These are phyloP conservation scores for Andinoacara biseriatus DNA, from an alignment of 2,113 vertebrate species.

Conservation along the genomic window DNA sequence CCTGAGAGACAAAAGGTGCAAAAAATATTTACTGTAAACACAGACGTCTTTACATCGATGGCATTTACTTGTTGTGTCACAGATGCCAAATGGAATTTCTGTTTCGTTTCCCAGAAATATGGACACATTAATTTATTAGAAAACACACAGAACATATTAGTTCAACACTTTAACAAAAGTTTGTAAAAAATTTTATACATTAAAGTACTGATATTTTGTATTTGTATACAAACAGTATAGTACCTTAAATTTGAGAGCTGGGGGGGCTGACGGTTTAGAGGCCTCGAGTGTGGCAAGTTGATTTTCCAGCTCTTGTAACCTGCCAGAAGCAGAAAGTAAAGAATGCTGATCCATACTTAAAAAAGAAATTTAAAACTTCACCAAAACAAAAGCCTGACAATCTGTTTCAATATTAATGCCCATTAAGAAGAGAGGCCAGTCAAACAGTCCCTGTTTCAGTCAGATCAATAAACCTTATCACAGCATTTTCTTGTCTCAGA, in stretches of 20 bases:
- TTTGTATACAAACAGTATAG: not conserved
- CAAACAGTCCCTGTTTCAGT: not conserved
- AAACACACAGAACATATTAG: not conserved
- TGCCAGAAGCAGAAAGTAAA: slow-evolving; percentile 55
- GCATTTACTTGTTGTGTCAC: not conserved
- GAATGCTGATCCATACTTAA: not conserved
- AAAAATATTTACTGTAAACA: not conserved
- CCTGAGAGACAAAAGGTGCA: slow-evolving; percentile 76
- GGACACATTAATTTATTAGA: not conserved
- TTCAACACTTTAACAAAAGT: not conserved
- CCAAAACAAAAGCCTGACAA: not conserved
- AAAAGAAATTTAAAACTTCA: not conserved
- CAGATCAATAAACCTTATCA: not conserved
- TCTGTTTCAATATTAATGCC: not conserved
- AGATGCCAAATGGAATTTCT: not conserved
- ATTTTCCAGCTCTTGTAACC: slow-evolving; percentile 91
- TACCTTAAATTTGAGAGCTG: slow-evolving; percentile 96
- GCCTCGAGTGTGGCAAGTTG: slow-evolving; percentile 86
- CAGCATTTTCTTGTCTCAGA: not conserved
- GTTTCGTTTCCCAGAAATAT: not conserved
- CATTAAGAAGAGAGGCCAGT: slow-evolving; percentile 1
- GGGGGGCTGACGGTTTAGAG: slow-evolving; percentile 82
- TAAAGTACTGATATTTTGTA: not conserved
- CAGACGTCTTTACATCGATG: not conserved
- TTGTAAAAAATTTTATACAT: not conserved